phyloP scores from a whole-genome alignment of 1,140 invertebrate genomes.

The Drosophila rhopaloa region DNA sequence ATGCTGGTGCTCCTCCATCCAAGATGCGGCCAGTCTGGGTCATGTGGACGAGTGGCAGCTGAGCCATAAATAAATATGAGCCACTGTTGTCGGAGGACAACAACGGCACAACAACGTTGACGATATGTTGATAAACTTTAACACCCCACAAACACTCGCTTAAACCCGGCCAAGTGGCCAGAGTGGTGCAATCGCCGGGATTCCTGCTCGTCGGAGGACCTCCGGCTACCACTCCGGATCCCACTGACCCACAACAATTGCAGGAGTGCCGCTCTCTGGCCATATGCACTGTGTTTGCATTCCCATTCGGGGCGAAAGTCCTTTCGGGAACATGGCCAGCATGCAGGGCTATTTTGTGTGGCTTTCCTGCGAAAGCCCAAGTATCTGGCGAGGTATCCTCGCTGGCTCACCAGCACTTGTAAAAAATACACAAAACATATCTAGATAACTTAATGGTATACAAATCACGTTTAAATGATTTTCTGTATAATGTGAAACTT shows the following conservation, averaged over 20 bases:
- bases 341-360: slow-evolving; percentile 70
- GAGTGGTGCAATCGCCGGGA: slow-evolving; percentile 23
- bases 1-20: slow-evolving; percentile 13
- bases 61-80: slow-evolving; percentile 81
- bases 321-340: slow-evolving; percentile 21
- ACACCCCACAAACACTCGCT: slow-evolving; percentile 49
- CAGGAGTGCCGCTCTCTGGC: slow-evolving; percentile 18
- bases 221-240: background rate
- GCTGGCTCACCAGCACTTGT: slow-evolving; percentile 14
- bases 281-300: slow-evolving; percentile 47
- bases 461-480: too few species aligned
- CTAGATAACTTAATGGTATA: too few species aligned
- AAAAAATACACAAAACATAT: background rate
- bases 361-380: slow-evolving; percentile 71
- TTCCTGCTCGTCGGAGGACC: background rate
- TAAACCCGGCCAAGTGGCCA: slow-evolving; percentile 37
- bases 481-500: background rate
- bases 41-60: slow-evolving; percentile 43
- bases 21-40: slow-evolving; percentile 59
- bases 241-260: slow-evolving; percentile 46
- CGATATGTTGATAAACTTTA: slow-evolving; percentile 82
- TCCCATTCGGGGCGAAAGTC: slow-evolving; percentile 46
- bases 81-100: slow-evolving; percentile 52
- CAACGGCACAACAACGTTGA: slow-evolving; percentile 64
- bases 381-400: slow-evolving; percentile 53